These are phyloP conservation scores for Pionites leucogaster DNA, from an alignment of 2,113 vertebrate species.

Conservation along the genomic window DNA sequence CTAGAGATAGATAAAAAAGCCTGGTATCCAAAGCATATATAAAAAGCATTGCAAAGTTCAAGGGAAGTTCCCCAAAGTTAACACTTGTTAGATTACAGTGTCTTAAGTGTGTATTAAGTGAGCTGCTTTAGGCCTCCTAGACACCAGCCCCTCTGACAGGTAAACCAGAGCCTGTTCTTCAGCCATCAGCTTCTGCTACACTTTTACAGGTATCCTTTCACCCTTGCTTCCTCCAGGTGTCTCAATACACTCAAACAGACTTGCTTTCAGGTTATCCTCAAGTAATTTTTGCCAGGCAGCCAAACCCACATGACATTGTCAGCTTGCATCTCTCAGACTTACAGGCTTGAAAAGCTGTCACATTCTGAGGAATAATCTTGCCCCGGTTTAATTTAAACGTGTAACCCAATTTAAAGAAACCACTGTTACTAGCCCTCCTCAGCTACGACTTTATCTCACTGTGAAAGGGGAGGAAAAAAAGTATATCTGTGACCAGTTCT, in stretches of 20 bases:
- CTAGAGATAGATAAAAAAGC: background rate
- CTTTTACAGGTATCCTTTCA: background rate
- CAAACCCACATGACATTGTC: background rate
- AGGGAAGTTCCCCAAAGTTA: background rate
- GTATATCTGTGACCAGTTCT: background rate
- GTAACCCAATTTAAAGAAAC: background rate
- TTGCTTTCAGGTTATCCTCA: background rate
- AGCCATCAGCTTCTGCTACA: background rate
- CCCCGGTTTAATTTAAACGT: background rate
- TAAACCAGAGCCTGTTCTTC: background rate
- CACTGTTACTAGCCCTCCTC: background rate
- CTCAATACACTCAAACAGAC: background rate
- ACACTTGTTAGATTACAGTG: background rate
- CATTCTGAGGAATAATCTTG: background rate
- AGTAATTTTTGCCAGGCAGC: background rate
- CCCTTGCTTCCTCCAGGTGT: background rate
- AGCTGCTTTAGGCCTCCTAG: background rate
- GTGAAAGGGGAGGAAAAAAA: background rate
- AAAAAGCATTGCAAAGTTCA: background rate
- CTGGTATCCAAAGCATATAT: background rate
- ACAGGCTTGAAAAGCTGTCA: background rate
- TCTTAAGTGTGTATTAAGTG: background rate
- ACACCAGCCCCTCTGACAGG: rapidly evolving
- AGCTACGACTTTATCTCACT: background rate
- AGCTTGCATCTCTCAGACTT: background rate